Base-by-base conservation (phyloP, 2,113 vertebrate genomes). In the Clinocottus analis region DNA sequence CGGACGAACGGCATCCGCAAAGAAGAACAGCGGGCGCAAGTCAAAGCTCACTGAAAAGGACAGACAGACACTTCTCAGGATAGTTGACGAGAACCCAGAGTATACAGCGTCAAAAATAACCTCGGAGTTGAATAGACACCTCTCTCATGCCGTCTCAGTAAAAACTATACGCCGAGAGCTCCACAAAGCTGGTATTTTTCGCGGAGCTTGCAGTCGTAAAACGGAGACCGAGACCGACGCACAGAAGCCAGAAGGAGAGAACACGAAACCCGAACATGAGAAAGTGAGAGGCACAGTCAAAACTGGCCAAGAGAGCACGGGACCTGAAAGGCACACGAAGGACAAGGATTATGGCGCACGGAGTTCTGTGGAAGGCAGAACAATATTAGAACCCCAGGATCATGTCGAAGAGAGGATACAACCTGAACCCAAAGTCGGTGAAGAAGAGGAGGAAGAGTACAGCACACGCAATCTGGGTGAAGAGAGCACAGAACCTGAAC, bases 1-100 rank as follows among this genome's bases (percentile, higher is more conserved):
- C 7, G 82, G 82, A 68, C 55, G 65, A 5, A 78, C 81, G 13
- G 78, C 85, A 43, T 87, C 78, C 7, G 81, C 74, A 2, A 87
- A 84, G 62, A 84, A 71, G n/a, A 87, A 84, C 82, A 84, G 78
- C 13, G 77, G 74, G 27, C 78, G 77, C 74, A 87, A 84, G 81
- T 87, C 74, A 3, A 75, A 87, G 65, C 85, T 87, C 47, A 84
- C 81, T 0, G 85, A 87, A 53, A 75, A 63, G 60, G 81, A 81
- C 0, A 58, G 85, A 72, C 47, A 81, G 56, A 75, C 31, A 0
- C 78, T 87, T 14, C 69, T 87, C 47, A 17, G 61, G 47, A 87
- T 81, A 45, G 81, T 87, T 0, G 65, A 81, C n/a, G 77, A 87
- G 35, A 78, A 87, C 37, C 82, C 78, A 0, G 66, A 87, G 19